Percentiles rank a stretch among this genome's conserved stretches.
Conservation (phyloP, 2,113 vertebrate genomes). For the Eudyptes chrysolophus region DNA sequence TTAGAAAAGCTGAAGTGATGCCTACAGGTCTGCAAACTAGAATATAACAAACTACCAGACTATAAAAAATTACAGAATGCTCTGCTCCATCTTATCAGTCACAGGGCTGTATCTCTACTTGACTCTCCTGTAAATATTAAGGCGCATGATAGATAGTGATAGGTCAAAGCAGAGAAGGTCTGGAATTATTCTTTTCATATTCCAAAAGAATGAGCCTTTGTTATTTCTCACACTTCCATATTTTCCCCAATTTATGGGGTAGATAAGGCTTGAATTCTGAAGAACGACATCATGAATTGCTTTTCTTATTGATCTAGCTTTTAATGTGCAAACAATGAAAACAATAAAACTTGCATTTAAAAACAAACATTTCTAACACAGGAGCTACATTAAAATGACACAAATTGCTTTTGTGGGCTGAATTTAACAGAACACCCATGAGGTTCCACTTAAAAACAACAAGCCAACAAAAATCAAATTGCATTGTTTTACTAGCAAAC, state of each 20-base stretch:
- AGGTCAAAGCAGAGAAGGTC: background rate
- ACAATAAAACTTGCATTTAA: constrained; percentile 64
- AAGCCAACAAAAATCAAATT: constrained; percentile 73
- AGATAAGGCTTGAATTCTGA: constrained; percentile 21
- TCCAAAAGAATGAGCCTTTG: background rate
- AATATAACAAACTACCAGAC: background rate
- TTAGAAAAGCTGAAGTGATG: background rate
- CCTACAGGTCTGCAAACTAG: background rate
- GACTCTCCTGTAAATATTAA: background rate
- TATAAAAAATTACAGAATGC: background rate
- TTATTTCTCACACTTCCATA: background rate
- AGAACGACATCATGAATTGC: background rate
- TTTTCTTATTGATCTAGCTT: constrained; percentile 55
- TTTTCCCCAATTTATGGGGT: constrained; percentile 15
- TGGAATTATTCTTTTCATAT: background rate
- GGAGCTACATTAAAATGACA: constrained; percentile 61
- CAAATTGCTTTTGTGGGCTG: constrained; percentile 69
- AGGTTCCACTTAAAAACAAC: constrained; percentile 78
- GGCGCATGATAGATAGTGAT: background rate
- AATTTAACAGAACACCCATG: constrained; percentile 70
- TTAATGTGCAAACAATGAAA: constrained; percentile 60
- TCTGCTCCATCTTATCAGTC: background rate
- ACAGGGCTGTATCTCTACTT: background rate
- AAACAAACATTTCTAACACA: constrained; percentile 61
- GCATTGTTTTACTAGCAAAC: constrained; percentile 76